Percentiles rank a stretch among this genome's conserved stretches.
Evolutionary conservation across 2,888 invertebrate genomes (phyloP).

Genomic region (Macrostomum cliftonense): DNA sequence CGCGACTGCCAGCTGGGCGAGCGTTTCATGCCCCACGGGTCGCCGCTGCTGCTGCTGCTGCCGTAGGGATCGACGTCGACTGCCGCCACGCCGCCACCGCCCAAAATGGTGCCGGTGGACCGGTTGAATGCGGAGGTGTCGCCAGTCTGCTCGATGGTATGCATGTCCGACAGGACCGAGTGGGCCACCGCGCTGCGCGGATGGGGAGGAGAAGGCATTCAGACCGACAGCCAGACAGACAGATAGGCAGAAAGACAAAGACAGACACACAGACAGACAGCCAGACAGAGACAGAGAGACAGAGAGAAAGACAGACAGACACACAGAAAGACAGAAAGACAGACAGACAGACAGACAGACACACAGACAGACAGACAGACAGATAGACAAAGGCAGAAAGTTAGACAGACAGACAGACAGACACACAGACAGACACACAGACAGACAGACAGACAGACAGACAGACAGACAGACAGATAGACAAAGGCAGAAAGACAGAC

Average conservation of each 20-base stretch:
- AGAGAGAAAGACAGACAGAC: slow-evolving; percentile 9
- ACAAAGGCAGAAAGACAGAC: neutral
- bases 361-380: neutral
- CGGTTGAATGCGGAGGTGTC: slow-evolving; percentile 35
- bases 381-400: neutral
- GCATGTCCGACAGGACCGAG: slow-evolving; percentile 74
- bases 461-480: neutral
- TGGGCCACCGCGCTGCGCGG: slow-evolving; percentile 46
- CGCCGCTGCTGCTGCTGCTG: neutral
- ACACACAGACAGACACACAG: neutral
- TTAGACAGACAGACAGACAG: too few relatives aligned
- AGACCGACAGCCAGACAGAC: neutral
- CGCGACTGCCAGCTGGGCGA: neutral
- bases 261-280: neutral
- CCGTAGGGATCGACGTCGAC: neutral
- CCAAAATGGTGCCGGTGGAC: neutral
- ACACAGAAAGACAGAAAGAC: neutral
- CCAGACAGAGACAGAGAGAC: neutral
- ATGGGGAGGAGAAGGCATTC: neutral
- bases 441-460: neutral
- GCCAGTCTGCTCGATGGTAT: slow-evolving; percentile 62
- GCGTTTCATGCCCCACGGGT: slow-evolving; percentile 2
- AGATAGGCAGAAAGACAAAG: neutral
- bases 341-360: neutral
- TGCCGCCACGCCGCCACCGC: slow-evolving; percentile 10